These are phyloP conservation scores for Centruroides sculpturatus DNA, from an alignment of 1,140 invertebrate genomes.

Conservation along the genomic window DNA sequence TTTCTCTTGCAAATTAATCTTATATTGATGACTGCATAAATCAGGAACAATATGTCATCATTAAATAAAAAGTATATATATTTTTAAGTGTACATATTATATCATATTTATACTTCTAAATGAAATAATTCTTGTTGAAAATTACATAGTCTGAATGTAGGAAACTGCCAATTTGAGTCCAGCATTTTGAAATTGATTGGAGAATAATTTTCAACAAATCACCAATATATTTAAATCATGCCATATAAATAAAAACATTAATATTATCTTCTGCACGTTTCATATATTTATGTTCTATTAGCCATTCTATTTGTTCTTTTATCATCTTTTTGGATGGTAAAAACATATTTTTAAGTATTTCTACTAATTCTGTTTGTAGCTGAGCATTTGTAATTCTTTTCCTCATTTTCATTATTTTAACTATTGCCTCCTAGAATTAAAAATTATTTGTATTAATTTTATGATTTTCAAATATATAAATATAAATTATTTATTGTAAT, in stretches of 20 bases:
- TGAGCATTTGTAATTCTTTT: slow-evolving; percentile 87
- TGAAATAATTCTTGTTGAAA: too few species aligned
- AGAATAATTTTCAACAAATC: too few species aligned
- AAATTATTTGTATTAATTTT: not conserved
- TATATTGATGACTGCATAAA: too few species aligned
- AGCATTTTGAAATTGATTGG: too few species aligned
- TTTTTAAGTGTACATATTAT: too few species aligned
- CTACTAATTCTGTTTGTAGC: slow-evolving; percentile 87
- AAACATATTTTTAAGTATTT: slow-evolving; percentile 99
- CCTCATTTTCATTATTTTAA: slow-evolving; percentile 97
- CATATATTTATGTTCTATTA: slow-evolving; percentile 94
- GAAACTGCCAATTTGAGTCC: too few species aligned
- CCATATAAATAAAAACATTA: slow-evolving; percentile 96
- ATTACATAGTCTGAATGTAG: too few species aligned
- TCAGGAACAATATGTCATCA: too few species aligned
- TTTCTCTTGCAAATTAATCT: too few species aligned
- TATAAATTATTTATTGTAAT: not conserved
- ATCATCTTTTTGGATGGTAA: slow-evolving; percentile 97
- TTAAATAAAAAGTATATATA: too few species aligned
- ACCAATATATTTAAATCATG: slow-evolving; percentile 34
- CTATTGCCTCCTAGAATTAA: slow-evolving; percentile 79
- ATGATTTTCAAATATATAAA: not conserved
- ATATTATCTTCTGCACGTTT: slow-evolving; percentile 89
- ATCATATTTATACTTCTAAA: too few species aligned
- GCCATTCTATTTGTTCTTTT: slow-evolving; percentile 98